These are phyloP conservation scores for Promerops cafer DNA, from an alignment of 2,113 vertebrate species.

Conservation along the genomic window DNA sequence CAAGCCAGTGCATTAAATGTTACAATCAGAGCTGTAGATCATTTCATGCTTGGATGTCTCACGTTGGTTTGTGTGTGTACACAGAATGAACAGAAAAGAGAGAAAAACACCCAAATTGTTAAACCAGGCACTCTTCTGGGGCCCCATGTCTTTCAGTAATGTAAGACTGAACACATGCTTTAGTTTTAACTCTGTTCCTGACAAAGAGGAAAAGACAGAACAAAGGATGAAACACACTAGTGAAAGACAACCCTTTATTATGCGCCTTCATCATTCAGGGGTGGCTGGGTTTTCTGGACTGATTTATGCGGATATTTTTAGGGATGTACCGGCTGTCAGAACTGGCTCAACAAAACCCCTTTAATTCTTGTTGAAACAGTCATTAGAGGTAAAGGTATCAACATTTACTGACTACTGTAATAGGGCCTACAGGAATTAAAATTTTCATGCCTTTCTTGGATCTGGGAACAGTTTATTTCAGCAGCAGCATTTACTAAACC, in stretches of 20 bases:
- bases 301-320: neutral
- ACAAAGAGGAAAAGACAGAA: neutral
- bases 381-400: neutral
- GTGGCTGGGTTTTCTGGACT: neutral
- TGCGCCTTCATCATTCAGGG: neutral
- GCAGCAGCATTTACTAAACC: neutral
- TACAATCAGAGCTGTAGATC: neutral
- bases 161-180: neutral
- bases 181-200: neutral
- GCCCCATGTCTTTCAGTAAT: neutral
- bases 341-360: neutral
- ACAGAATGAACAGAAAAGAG: neutral
- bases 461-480: neutral
- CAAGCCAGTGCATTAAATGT: neutral
- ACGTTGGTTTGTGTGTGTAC: neutral
- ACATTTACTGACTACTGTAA: neutral
- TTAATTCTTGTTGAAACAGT: neutral
- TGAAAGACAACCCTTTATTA: neutral
- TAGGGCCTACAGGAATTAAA: neutral
- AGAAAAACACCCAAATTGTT: neutral
- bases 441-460: neutral
- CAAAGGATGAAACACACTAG: fast-evolving
- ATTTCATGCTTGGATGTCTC: neutral
- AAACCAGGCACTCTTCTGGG: neutral
- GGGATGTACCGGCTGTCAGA: neutral